A percentile compares a stretch with the other conserved stretches of the same genome.
These are phyloP conservation scores for Loripinus fragilis DNA, from an alignment of 2,888 invertebrate species.

Conservation along the genomic window DNA sequence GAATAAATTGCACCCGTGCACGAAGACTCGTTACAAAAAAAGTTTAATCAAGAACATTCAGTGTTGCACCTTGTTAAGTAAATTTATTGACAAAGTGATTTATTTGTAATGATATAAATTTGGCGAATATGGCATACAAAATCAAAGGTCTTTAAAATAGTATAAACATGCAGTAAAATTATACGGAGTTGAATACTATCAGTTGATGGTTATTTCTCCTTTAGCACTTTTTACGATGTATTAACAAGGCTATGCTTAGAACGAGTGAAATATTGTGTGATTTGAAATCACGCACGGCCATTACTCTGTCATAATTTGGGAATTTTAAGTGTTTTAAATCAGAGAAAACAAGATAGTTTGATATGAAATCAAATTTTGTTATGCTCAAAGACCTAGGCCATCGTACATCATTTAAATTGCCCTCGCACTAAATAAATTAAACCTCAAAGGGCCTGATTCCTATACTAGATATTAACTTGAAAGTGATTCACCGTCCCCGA, in stretches of 20 bases:
- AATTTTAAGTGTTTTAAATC: constrained; percentile 19
- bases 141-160: neutral
- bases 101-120: neutral
- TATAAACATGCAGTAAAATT: constrained; percentile 14
- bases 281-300: neutral
- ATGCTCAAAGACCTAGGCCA: constrained; percentile 2
- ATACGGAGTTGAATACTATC: neutral
- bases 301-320: constrained; percentile 14
- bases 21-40: too few relatives aligned
- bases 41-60: too few relatives aligned
- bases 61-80: too few relatives aligned
- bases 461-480: constrained; percentile 10
- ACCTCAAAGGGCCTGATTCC: constrained; percentile 4
- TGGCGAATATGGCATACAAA: neutral
- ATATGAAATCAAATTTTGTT: neutral
- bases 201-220: constrained; percentile 8
- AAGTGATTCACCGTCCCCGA: constrained; percentile 9
- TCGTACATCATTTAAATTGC: constrained; percentile 13
- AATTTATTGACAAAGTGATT: neutral
- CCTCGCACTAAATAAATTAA: constrained; percentile 1
- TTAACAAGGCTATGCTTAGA: constrained; percentile 1
- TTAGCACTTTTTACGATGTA: constrained; percentile 7
- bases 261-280: constrained; percentile 4
- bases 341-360: neutral
- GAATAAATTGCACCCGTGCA: too few relatives aligned